Evolutionary conservation across 1,140 invertebrate genomes (phyloP), one percentile per base, ranked within the genome.

Genomic region (Saccostrea glomerata): DNA sequence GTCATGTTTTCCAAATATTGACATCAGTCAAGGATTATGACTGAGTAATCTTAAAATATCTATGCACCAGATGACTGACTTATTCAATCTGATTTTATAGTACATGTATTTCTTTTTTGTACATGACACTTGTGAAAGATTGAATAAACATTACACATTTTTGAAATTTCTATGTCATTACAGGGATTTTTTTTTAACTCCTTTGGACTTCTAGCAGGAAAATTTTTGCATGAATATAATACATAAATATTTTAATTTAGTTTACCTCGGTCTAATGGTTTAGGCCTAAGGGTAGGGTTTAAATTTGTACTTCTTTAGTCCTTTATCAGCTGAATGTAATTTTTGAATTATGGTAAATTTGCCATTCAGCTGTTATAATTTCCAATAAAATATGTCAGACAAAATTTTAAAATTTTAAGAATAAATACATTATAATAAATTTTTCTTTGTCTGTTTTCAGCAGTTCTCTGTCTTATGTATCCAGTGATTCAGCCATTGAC

Each of bases 401-500:
- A 60, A 60, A 60, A 1, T 3, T 60, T 60, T 60, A 3, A 60
- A 13, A 60, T 60, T 60, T 60, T 60, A 20, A 60, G 13, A 60
- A 3, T 60, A 36, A 36, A 47, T 47, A 6, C 1, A 3, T n/a
- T 20, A 20, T n/a, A 63, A 20, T 63, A 20, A n/a, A n/a, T 63
- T 63, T 25, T 85, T 23, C 55, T 7, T 17, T 56, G 12, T 82
- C 89, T 82, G 84, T 60, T 84, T 86, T 87, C 89, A 91, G 85
- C 89, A 92, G 92, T 88, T 94, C 93, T 30, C 82, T 91, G 84
- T 93, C 92, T 7, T 47, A 47, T 36, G 92, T 89, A 13, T 94
- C 92, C 30, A 92, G 91, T 90, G 93, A 94, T 88, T 93, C 93
- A 9, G 93, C 93, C 30, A 94, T 94, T 73, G 92, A 94, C 83